Evolutionary conservation across 2,797 vertebrate genomes (phyloP).

Genomic region (Malurus leucopterus): DNA sequence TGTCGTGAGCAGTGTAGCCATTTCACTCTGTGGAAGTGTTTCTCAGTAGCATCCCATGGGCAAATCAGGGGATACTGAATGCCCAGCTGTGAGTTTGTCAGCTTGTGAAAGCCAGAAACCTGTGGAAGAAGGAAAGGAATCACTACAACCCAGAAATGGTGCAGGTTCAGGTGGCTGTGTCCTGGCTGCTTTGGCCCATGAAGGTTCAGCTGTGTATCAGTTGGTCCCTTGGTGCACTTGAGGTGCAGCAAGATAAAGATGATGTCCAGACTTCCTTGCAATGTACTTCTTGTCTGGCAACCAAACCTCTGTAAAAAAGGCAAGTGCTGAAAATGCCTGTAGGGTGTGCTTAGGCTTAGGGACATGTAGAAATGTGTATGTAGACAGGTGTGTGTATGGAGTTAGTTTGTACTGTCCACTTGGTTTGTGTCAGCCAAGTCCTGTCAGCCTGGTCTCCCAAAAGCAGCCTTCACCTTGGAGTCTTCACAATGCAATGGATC

Average conservation of each 20-base stretch:
- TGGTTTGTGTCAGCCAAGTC: not conserved
- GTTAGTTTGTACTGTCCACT: not conserved
- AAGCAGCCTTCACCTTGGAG: not conserved
- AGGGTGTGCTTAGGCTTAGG: not conserved
- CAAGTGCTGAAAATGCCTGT: not conserved
- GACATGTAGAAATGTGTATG: not conserved
- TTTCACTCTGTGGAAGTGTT: not conserved
- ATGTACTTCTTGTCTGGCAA: not conserved
- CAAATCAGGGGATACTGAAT: not conserved
- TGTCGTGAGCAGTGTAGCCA: not conserved
- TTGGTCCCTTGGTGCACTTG: not conserved
- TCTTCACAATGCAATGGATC: too few species aligned
- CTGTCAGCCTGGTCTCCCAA: not conserved
- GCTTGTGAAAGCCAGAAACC: not conserved
- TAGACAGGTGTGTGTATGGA: not conserved
- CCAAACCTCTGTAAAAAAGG: not conserved
- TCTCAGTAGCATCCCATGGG: not conserved
- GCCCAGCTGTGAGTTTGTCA: not conserved
- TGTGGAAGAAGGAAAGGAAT: not conserved
- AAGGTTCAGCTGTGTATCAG: not conserved
- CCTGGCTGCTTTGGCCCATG: not conserved
- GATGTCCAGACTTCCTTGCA: not conserved
- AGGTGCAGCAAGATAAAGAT: not conserved
- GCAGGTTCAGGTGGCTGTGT: not conserved
- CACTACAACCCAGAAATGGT: not conserved